Percentiles rank a stretch among this genome's conserved stretches.
These are phyloP conservation scores for Geotrypetes seraphini DNA, from an alignment of 2,797 vertebrate genomes.

Conservation along the genomic window DNA sequence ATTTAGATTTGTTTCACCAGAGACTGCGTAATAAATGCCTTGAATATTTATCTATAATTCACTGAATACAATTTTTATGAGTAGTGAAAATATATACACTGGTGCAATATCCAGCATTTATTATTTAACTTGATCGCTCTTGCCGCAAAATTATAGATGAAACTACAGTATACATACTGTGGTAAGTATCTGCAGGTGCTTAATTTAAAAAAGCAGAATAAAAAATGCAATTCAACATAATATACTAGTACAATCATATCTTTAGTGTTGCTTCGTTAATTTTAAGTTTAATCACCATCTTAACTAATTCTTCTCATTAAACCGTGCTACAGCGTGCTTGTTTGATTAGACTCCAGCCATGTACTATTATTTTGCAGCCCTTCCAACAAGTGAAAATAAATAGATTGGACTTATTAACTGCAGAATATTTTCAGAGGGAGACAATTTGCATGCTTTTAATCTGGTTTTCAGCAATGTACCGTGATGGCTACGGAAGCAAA, in stretches of 20 bases:
- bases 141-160: not conserved
- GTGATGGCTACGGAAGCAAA: constrained; percentile 12
- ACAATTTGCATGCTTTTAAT: constrained; percentile 10
- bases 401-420: not conserved
- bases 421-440: constrained; percentile 6
- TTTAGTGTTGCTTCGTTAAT: not conserved
- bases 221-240: not conserved
- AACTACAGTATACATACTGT: too few relatives aligned
- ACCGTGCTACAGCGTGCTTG: not conserved
- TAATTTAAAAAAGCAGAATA: not conserved
- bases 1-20: not conserved
- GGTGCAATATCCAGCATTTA: not conserved
- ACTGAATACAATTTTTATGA: not conserved
- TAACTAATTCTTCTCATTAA: too few relatives aligned
- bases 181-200: not conserved
- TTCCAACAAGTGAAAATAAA: not conserved
- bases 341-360: constrained; percentile 19
- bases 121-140: not conserved
- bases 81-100: not conserved
- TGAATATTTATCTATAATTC: not conserved
- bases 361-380: constrained; percentile 11
- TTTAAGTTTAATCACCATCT: not conserved
- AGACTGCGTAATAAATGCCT: not conserved
- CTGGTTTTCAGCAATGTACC: constrained; percentile 4
- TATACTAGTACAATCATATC: not conserved